A percentile compares a stretch with the other conserved stretches of the same genome.
Evolutionary conservation across 1,140 invertebrate genomes (phyloP).

Genomic region (Epicauta chinensis): DNA sequence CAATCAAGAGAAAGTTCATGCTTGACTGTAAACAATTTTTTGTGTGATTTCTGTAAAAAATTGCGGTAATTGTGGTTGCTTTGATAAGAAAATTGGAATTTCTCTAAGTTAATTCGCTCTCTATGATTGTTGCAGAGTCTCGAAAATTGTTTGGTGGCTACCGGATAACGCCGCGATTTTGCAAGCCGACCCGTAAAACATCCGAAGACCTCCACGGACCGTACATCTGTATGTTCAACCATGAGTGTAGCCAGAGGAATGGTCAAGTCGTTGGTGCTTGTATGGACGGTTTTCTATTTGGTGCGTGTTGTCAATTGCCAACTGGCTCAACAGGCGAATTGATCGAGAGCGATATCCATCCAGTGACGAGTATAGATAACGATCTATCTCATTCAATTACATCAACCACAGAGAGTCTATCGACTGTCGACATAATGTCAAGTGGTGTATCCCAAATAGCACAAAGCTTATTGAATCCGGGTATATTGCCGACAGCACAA

Average conservation of each 20-base stretch:
- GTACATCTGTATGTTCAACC: conserved; percentile 92
- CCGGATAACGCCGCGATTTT: conserved; percentile 71
- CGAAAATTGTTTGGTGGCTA: conserved; percentile 80
- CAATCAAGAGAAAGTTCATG: no score
- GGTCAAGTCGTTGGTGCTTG: conserved; percentile 83
- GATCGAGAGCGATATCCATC: conserved; percentile 37
- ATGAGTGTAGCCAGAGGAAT: conserved; percentile 73
- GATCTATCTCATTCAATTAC: conserved; percentile 9
- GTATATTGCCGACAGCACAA: conserved; percentile 32
- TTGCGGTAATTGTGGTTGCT: no score
- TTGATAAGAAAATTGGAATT: no score
- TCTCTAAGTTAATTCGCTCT: no score
- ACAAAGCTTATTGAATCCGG: conserved; percentile 43
- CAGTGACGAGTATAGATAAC: conserved; percentile 28
- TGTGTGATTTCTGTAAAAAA: no score
- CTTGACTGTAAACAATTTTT: no score
- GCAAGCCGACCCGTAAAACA: conserved; percentile 51
- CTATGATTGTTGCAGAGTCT: conserved; percentile 49
- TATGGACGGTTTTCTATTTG: conserved; percentile 87
- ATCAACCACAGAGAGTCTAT: conserved; percentile 13
- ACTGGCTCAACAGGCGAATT: conserved; percentile 40
- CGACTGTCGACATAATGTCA: conserved; percentile 33
- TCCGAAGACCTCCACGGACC: conserved; percentile 49
- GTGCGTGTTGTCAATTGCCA: conserved; percentile 76
- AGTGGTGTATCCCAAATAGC: conserved; percentile 47